A percentile compares a stretch with the other conserved stretches of the same genome.
Evolutionary conservation across 2,113 vertebrate species (phyloP).

Genomic region (Dryoscopus gambensis): DNA sequence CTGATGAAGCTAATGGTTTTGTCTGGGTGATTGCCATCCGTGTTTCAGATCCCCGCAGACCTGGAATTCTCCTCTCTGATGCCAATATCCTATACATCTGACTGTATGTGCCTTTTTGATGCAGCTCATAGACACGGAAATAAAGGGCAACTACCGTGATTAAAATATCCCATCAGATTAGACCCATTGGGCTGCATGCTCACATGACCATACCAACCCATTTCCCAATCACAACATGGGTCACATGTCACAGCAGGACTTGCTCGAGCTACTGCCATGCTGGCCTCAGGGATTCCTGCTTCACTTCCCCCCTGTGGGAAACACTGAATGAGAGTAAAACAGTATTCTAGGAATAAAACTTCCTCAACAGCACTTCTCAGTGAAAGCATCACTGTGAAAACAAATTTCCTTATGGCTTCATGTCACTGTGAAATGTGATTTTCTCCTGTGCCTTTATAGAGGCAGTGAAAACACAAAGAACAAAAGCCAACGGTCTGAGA

Average conservation of each 20-base stretch:
- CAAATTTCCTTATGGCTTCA: background rate
- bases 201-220: background rate
- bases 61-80: background rate
- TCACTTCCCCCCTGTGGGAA: background rate
- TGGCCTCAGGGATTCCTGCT: background rate
- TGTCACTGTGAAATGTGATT: background rate
- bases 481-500: background rate
- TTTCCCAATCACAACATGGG: background rate
- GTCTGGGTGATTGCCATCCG: background rate
- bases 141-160: background rate
- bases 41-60: background rate
- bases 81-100: background rate
- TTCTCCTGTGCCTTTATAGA: background rate
- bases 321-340: fast-evolving
- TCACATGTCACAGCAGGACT: background rate
- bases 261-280: background rate
- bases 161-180: background rate
- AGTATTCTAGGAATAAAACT: background rate
- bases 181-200: background rate
- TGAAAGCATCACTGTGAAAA: background rate
- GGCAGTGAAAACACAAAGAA: background rate
- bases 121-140: background rate
- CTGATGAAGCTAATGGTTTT: background rate
- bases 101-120: background rate
- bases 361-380: background rate